A percentile compares a stretch with the other conserved stretches of the same genome.
phyloP scores from a whole-genome alignment of 2,888 invertebrate species.

The Hirtodrosophila confusa region DNA sequence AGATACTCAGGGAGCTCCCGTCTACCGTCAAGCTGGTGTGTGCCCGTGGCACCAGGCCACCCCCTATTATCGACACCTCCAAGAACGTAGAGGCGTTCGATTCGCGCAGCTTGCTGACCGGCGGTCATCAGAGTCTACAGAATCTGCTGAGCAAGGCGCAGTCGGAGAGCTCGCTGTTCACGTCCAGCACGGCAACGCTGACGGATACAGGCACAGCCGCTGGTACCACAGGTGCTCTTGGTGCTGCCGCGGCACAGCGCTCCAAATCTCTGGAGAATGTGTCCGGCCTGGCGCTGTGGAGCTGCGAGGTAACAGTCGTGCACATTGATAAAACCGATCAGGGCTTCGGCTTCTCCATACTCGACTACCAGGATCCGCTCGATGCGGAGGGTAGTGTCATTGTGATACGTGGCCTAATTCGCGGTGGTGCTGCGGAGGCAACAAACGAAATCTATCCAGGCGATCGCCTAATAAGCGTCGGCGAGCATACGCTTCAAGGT shows the following conservation, averaged over 20 bases:
- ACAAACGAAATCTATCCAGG: constrained; percentile 98
- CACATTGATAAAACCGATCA: constrained; percentile 96
- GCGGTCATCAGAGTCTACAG: constrained; percentile 92
- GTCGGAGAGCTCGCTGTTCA: constrained; percentile 96
- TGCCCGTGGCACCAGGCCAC: constrained; percentile 88
- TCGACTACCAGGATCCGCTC: constrained; percentile 98
- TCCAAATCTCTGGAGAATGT: constrained; percentile 98
- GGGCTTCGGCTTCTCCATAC: constrained; percentile 98
- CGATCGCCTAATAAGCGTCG: constrained; percentile 96
- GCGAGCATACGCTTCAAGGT: constrained; percentile 94
- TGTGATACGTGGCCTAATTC: constrained; percentile 98
- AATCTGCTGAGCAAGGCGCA: constrained; percentile 96
- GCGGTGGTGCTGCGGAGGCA: constrained; percentile 98
- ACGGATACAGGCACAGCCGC: constrained; percentile 86
- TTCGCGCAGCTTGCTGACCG: constrained; percentile 92
- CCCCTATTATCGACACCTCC: constrained; percentile 91
- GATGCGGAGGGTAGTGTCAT: constrained; percentile 98
- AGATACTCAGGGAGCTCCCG: constrained; percentile 96
- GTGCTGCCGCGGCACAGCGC: constrained; percentile 84
- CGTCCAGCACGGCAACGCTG: constrained; percentile 92
- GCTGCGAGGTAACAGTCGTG: constrained; percentile 95
- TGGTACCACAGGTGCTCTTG: constrained; percentile 1
- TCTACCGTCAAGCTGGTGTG: constrained; percentile 96
- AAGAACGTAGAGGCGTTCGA: constrained; percentile 92
- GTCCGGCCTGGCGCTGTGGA: constrained; percentile 98